phyloP scores from a whole-genome alignment of 1,140 invertebrate genomes.

The Anastrepha ludens region DNA sequence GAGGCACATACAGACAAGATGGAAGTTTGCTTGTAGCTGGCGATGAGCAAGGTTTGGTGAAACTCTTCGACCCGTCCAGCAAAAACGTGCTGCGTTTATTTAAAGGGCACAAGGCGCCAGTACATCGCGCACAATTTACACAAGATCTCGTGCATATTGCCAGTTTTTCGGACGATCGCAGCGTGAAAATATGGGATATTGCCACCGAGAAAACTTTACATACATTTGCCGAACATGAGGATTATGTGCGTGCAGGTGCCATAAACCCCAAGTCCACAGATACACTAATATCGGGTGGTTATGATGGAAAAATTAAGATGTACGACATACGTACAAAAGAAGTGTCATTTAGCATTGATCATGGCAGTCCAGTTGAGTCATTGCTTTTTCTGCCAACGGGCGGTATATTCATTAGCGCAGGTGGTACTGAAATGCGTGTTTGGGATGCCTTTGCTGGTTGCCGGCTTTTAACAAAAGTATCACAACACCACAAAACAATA shows the following conservation, averaged over 20 bases:
- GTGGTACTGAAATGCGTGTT: conserved; percentile 92
- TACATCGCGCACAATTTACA: conserved; percentile 90
- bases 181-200: conserved; percentile 92
- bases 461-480: conserved; percentile 85
- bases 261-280: conserved; percentile 85
- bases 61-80: conserved; percentile 90
- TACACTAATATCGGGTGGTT: conserved; percentile 91
- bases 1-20: conserved; percentile 89
- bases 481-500: conserved; percentile 95
- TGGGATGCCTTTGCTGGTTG: conserved; percentile 93
- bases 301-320: conserved; percentile 92
- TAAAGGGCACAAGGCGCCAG: conserved; percentile 77
- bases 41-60: conserved; percentile 89
- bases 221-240: conserved; percentile 84
- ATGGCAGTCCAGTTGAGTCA: conserved; percentile 93
- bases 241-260: conserved; percentile 89
- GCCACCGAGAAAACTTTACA: conserved; percentile 83
- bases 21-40: conserved; percentile 90
- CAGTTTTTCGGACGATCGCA: conserved; percentile 96
- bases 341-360: conserved; percentile 84
- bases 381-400: conserved; percentile 92
- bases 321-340: conserved; percentile 88
- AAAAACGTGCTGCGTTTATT: conserved; percentile 84
- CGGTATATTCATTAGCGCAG: conserved; percentile 92
- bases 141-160: conserved; percentile 85